Evolutionary conservation across 2,113 vertebrate genomes (phyloP).

Genomic region (Microtus montanus): DNA sequence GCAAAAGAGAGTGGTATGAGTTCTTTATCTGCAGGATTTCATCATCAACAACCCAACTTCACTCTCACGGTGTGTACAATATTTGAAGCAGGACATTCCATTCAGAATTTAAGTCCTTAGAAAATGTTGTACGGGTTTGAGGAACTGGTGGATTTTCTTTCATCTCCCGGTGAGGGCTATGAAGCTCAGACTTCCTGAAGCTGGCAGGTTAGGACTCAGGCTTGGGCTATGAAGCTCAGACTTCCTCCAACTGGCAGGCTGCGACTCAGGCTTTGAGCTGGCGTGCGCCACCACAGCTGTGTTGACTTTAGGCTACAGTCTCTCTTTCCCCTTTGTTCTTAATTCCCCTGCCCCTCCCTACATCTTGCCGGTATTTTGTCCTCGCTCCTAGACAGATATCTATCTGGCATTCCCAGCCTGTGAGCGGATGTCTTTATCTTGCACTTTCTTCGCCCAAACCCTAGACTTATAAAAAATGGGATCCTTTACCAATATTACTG

Average conservation of each 20-base stretch:
- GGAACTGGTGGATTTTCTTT: background rate
- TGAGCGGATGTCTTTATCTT: background rate
- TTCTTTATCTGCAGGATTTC: background rate
- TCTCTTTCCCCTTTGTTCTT: slow-evolving; percentile 44
- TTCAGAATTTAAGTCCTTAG: background rate
- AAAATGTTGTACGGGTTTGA: slow-evolving; percentile 7
- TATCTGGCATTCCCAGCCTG: background rate
- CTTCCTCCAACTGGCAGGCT: background rate
- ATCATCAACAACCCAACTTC: background rate
- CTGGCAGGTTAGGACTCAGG: background rate
- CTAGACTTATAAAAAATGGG: background rate
- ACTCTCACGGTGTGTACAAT: background rate
- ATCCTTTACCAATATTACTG: background rate
- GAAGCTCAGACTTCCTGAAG: background rate
- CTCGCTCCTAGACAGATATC: background rate
- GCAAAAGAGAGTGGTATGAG: background rate
- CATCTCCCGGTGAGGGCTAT: background rate
- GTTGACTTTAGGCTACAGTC: slow-evolving; percentile 54
- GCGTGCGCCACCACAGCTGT: slow-evolving; percentile 43
- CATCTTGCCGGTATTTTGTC: background rate
- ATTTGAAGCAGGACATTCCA: background rate
- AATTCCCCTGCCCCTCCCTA: background rate
- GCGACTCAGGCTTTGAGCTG: background rate
- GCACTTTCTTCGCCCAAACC: background rate
- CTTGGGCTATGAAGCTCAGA: background rate